Base-by-base conservation (phyloP, 2,797 vertebrate genomes). In the Sebastes ruberrimus region DNA sequence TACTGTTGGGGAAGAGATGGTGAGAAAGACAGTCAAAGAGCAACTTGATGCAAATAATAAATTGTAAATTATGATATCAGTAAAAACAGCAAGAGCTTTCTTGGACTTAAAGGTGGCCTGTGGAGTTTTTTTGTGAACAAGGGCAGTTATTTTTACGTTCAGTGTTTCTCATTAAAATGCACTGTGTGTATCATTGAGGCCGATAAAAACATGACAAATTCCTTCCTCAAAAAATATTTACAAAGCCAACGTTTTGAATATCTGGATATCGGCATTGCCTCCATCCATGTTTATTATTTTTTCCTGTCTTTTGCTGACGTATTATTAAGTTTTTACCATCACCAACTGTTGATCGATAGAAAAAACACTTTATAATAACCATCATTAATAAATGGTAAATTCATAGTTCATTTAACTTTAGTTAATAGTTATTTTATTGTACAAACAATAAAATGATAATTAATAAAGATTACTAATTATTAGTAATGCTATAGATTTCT, bases 1-100 rank as follows among this genome's bases (percentile, higher is more conserved):
- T 99, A 99, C 99, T 99, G 83, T 20, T 49, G 79, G 14, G 49
- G 86, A 78, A 86, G 60, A 80, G 61, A 83, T 2, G 46, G 25
- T 4, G 57, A 63, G 14, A 69, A 27, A 72, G 52, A 83, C 13
- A 16, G 32, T 49, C 57, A 66, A 62, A 65, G 5, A 69, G n/a
- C 14, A 71, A 49, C 18, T 65, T 2, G 16, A 35, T 27, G 5
- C 2, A 42, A 63, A 35, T 60, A 72, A 76, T 62, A 10, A 28
- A 32, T 33, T 18, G 23, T 55, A 13, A 57, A 56, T 76, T 61
- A 49, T 18, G 7, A 49, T n/a, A 32, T 11, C 30, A 32, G 10
- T 14, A 55, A 64, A 73, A 72, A 69, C 27, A 55, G 18, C 2
- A 62, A 62, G 0, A 1, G 7, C 60, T 65, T 27, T 6, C 0